Base-by-base conservation (phyloP, 92 coral and sea anemone genomes). In the Epizoanthus fatuus region DNA sequence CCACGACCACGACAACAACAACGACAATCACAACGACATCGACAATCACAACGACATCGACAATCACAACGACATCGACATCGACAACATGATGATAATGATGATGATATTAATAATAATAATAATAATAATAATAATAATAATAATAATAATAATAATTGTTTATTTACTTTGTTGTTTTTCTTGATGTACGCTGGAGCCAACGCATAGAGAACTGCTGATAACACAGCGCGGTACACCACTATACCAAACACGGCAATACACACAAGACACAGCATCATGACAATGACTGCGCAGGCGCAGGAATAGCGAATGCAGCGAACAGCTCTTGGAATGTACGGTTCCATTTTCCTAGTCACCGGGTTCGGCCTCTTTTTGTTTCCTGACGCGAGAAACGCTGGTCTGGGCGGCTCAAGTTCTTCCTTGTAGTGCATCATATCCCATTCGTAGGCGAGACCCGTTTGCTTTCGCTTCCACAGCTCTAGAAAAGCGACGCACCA, bases 371-470 rank as follows among this genome's bases (percentile, higher is more conserved):
- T 90, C 42, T 45, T 69, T 29, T 81, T 15, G 54, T 68, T 67
- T 14, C 53, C 90, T 7, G 90, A 58, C 16, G 85, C 89, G 32
- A 90, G 19, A 47, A 90, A 90, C n/a, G 84, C 87, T 15, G 93
- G 93, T 52, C 93, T 60, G n/a, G 90, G 90, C 3, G 93, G 90
- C 69, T 90, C 90, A 52, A 79, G 60, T 19, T 90, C 93, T 11
- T 90, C 90, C 65, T 84, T 51, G n/a, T 80, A 57, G 45, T 86
- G 63, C 72, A 80, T 65, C 77, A 90, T 84, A 49, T 84, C 93
- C 93, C 93, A 90, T 14, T 90, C 90, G 70, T 85, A 90, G 51
- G 84, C 83, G 1, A 90, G 90, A 15, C 88, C 64, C 6, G 72
- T 82, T 44, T 90, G 87, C 8, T 73, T 80, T 40, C 93, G 67